Percentiles rank a stretch among this genome's conserved stretches.
These are phyloP conservation scores for Frieseomelitta varia DNA, from an alignment of 1,140 invertebrate species.

Conservation along the genomic window DNA sequence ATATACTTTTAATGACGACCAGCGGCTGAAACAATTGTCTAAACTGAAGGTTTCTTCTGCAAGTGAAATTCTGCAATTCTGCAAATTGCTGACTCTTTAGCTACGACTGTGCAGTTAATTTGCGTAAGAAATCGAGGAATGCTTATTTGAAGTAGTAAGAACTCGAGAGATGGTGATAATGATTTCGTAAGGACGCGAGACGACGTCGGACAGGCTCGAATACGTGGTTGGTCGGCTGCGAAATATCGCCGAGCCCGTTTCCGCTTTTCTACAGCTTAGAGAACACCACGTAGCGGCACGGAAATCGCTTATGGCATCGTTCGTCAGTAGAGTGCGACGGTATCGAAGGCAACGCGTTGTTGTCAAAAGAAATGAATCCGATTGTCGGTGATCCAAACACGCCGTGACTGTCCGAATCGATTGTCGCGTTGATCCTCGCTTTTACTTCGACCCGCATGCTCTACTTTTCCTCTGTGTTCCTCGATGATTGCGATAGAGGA, in stretches of 20 bases:
- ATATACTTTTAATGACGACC: too few species aligned
- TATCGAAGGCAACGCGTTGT: conserved; percentile 31
- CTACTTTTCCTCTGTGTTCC: background rate
- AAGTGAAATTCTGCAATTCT: too few species aligned
- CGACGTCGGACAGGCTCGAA: conserved; percentile 43
- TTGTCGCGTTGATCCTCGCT: background rate
- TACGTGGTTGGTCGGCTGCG: conserved; percentile 25
- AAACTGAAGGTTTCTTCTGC: too few species aligned
- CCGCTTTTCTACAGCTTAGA: conserved; percentile 41
- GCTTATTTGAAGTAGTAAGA: background rate
- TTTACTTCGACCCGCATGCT: conserved; percentile 9
- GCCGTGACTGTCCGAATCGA: background rate
- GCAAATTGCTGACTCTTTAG: background rate
- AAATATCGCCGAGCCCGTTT: conserved; percentile 47
- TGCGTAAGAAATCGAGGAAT: background rate
- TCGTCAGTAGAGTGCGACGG: conserved; percentile 52
- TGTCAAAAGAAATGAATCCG: conserved; percentile 42
- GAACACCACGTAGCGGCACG: conserved; percentile 26
- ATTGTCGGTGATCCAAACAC: background rate
- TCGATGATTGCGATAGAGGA: background rate
- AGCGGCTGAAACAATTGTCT: too few species aligned
- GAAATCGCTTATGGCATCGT: conserved; percentile 54
- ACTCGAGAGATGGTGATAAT: conserved; percentile 2
- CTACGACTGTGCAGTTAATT: background rate
- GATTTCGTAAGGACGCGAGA: conserved; percentile 30